These are phyloP conservation scores for Natator depressus DNA, from an alignment of 2,113 vertebrate genomes.

Conservation along the genomic window DNA sequence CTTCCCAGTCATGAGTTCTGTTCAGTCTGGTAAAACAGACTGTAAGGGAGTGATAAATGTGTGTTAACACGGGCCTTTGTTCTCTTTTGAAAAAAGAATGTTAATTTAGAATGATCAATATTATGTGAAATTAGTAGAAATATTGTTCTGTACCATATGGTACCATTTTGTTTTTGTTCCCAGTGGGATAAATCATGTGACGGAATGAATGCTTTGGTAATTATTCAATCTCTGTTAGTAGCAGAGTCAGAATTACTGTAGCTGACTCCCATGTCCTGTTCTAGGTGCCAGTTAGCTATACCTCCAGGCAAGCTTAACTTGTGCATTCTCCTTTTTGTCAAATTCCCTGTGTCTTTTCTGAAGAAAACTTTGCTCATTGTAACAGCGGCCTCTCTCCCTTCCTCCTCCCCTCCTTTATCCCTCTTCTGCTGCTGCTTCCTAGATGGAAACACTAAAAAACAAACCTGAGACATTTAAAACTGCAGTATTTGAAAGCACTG, in stretches of 20 bases:
- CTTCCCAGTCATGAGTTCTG: conserved; percentile 23
- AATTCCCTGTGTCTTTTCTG: background rate
- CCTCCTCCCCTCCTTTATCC: background rate
- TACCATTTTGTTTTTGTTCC: background rate
- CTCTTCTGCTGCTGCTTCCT: conserved; percentile 14
- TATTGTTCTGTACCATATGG: conserved; percentile 23
- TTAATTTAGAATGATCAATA: conserved; percentile 58
- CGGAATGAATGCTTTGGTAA: conserved; percentile 12
- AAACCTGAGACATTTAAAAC: conserved; percentile 49
- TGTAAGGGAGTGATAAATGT: conserved; percentile 57
- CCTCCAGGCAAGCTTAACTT: conserved; percentile 29
- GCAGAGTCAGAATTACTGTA: conserved; percentile 38
- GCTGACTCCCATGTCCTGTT: conserved; percentile 1
- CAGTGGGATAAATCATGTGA: background rate
- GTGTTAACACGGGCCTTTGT: background rate
- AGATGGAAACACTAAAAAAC: conserved; percentile 28
- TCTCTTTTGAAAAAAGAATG: conserved; percentile 54
- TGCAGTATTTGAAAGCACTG: conserved; percentile 52
- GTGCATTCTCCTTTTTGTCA: background rate
- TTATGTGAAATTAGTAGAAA: conserved; percentile 47
- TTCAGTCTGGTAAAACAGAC: conserved; percentile 44
- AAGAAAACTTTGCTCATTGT: conserved; percentile 32
- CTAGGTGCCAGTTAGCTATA: conserved; percentile 22
- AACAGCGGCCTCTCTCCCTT: background rate
- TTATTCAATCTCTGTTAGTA: conserved; percentile 35